phyloP scores from a whole-genome alignment of 2,797 vertebrate species.

The Delichon dasypus region DNA sequence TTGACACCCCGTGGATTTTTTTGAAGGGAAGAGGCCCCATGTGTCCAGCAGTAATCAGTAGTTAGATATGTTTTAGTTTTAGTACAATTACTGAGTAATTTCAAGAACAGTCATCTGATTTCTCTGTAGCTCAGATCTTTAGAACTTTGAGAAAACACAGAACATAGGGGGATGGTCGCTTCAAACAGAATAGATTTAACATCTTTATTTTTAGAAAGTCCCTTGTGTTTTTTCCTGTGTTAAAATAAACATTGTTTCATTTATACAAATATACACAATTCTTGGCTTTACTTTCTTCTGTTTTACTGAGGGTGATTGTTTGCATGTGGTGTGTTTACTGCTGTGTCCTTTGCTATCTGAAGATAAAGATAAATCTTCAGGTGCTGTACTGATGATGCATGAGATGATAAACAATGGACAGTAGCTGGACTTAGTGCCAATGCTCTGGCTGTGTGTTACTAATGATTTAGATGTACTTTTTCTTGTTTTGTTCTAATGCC shows the following conservation, averaged over 20 bases:
- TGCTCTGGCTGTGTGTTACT: not conserved
- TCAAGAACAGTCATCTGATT: not conserved
- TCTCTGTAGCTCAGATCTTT: not conserved
- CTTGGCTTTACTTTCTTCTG: slow-evolving; percentile 1
- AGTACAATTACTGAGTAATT: not conserved
- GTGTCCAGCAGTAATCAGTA: not conserved
- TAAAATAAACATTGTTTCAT: not conserved
- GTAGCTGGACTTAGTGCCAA: not conserved
- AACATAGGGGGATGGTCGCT: not conserved
- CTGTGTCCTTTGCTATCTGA: not conserved
- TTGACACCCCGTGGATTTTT: not conserved
- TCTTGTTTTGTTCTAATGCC: not conserved
- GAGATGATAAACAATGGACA: not conserved
- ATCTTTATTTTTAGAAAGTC: not conserved
- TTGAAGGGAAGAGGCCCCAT: not conserved
- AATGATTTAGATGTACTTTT: not conserved
- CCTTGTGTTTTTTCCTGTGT: not conserved
- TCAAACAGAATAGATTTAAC: not conserved
- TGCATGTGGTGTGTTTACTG: not conserved
- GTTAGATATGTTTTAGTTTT: not conserved
- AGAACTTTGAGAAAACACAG: not conserved
- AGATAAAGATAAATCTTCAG: slow-evolving; percentile 21
- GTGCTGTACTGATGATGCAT: slow-evolving; percentile 8
- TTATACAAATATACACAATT: not conserved
- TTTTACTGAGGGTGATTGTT: not conserved